Evolutionary conservation across 2,797 vertebrate genomes (phyloP).

Genomic region (Sebastes minor): DNA sequence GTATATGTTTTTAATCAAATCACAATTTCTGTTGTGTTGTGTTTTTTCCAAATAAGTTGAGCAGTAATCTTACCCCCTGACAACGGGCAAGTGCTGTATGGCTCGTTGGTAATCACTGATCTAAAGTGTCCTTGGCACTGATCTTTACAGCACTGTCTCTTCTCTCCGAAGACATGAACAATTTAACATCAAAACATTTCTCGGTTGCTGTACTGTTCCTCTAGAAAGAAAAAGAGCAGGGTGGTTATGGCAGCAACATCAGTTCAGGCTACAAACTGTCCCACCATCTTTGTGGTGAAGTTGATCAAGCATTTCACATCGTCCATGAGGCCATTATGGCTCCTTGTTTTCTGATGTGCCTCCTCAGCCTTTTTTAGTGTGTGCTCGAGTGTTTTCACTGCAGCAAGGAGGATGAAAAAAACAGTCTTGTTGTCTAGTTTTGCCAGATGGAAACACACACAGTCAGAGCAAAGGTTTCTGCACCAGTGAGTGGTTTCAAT

Average conservation of each 20-base stretch:
- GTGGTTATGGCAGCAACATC: not conserved
- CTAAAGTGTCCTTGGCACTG: not conserved
- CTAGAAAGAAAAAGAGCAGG: not conserved
- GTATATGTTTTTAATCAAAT: not conserved
- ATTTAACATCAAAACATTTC: not conserved
- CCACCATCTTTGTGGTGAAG: not conserved
- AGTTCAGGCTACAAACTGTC: not conserved
- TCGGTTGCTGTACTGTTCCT: not conserved
- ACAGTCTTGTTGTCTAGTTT: slow-evolving; percentile 39
- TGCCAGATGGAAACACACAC: slow-evolving; percentile 43
- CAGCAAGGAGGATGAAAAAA: not conserved
- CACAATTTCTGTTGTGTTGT: not conserved
- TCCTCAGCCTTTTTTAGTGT: slow-evolving; percentile 37
- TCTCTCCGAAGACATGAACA: not conserved
- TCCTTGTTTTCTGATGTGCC: slow-evolving; percentile 34
- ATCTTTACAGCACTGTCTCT: not conserved
- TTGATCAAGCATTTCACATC: slow-evolving; percentile 36
- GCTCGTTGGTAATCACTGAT: not conserved
- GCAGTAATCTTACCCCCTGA: not conserved
- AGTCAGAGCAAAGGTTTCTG: slow-evolving; percentile 48
- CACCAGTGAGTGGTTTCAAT: slow-evolving; percentile 62
- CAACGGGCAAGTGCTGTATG: not conserved
- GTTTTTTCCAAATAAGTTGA: not conserved
- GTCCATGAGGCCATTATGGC: slow-evolving; percentile 13
- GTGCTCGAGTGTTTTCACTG: slow-evolving; percentile 36